phyloP scores from a whole-genome alignment of 2,888 invertebrate species.

The Nezara viridula region DNA sequence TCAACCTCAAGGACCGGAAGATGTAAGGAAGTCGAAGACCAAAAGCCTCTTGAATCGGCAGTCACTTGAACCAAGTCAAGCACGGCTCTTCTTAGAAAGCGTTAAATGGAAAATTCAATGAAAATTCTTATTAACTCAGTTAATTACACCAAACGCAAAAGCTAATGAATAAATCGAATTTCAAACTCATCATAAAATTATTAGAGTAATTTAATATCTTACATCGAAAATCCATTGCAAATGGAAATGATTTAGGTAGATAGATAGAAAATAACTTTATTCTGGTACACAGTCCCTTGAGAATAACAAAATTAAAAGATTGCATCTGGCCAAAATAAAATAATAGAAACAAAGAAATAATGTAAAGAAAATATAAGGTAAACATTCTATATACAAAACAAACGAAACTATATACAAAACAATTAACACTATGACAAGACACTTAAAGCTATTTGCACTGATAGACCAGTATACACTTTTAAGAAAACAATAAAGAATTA shows the following conservation, averaged over 20 bases:
- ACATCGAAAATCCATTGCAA: background rate
- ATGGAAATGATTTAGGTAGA: background rate
- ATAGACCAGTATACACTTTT: too few relatives aligned
- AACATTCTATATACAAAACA: too few relatives aligned
- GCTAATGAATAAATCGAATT: background rate
- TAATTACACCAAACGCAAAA: background rate
- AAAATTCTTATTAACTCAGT: background rate
- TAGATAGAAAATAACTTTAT: too few relatives aligned
- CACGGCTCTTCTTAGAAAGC: background rate
- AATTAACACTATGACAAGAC: too few relatives aligned
- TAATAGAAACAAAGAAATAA: too few relatives aligned
- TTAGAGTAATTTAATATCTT: background rate
- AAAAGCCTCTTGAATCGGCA: background rate
- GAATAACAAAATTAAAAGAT: too few relatives aligned
- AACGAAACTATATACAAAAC: too few relatives aligned
- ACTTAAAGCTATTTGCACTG: too few relatives aligned
- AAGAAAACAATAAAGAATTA: too few relatives aligned
- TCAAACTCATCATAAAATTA: background rate
- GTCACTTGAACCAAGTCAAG: background rate
- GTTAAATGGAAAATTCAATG: constrained; percentile 18
- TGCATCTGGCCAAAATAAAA: too few relatives aligned
- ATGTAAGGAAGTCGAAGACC: constrained; percentile 28
- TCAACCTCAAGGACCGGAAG: background rate
- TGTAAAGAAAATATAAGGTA: too few relatives aligned
- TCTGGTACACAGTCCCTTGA: too few relatives aligned